A percentile compares a stretch with the other conserved stretches of the same genome.
These are phyloP conservation scores for Gambusia yucatana DNA, from an alignment of 2,797 vertebrate genomes.

Conservation along the genomic window DNA sequence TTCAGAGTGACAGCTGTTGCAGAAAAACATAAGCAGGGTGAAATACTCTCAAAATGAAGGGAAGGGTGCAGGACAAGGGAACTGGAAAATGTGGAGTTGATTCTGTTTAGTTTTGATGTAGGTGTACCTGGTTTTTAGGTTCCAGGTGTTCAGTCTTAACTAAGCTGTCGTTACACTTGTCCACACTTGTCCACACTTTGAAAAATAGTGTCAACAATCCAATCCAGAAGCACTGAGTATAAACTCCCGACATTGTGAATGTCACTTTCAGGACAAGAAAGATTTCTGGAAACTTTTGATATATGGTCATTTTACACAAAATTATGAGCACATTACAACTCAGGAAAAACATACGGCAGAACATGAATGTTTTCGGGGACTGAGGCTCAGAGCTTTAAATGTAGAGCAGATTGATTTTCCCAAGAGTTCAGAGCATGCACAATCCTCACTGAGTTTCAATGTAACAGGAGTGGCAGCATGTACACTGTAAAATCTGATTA, in stretches of 20 bases:
- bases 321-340: neutral
- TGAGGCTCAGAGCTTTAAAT: too few species aligned
- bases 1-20: neutral
- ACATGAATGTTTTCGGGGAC: too few species aligned
- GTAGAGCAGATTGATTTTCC: too few species aligned
- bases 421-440: too few species aligned
- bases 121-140: too few species aligned
- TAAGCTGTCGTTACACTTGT: too few species aligned
- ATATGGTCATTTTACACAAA: neutral
- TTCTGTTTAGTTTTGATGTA: conserved; percentile 31
- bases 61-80: conserved; percentile 11
- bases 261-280: neutral
- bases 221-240: neutral
- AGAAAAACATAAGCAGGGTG: neutral
- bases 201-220: neutral
- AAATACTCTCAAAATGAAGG: neutral
- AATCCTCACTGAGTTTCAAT: too few species aligned
- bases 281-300: neutral
- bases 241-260: neutral
- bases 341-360: neutral
- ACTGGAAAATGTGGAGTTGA: conserved; percentile 3
- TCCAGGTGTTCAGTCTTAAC: neutral
- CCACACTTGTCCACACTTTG: neutral
- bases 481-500: too few species aligned
- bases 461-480: too few species aligned